A percentile compares a stretch with the other conserved stretches of the same genome.
phyloP scores from a whole-genome alignment of 2,888 invertebrate species.

The Drymonia ruficornis region DNA sequence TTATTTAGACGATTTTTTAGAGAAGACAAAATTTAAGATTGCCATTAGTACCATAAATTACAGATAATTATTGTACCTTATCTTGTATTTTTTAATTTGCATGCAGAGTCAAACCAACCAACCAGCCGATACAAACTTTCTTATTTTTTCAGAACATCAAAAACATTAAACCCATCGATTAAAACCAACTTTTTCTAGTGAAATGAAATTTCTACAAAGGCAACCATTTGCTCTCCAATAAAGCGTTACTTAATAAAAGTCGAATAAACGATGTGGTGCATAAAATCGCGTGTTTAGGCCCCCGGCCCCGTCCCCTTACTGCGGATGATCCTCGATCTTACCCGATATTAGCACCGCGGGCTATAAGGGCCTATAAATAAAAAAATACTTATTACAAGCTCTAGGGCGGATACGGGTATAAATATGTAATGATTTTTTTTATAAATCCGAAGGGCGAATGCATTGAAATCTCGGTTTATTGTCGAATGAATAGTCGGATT shows the following conservation, averaged over 20 bases:
- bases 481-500: slow-evolving; percentile 7
- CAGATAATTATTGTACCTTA: too few species aligned
- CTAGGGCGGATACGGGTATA: slow-evolving; percentile 57
- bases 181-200: too few species aligned
- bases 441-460: slow-evolving; percentile 30
- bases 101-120: too few species aligned
- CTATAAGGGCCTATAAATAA: slow-evolving; percentile 73
- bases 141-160: too few species aligned
- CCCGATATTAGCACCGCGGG: slow-evolving; percentile 80
- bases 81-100: too few species aligned
- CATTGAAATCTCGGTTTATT: slow-evolving; percentile 20
- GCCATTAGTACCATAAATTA: too few species aligned
- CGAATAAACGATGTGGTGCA: slow-evolving; percentile 56
- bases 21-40: too few species aligned
- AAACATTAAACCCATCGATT: too few species aligned
- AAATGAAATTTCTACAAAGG: too few species aligned
- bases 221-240: slow-evolving; percentile 46
- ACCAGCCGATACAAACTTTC: too few species aligned
- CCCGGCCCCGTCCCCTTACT: slow-evolving; percentile 51
- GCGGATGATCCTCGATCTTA: slow-evolving; percentile 73
- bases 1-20: neutral
- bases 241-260: slow-evolving; percentile 65
- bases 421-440: slow-evolving; percentile 64
- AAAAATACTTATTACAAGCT: slow-evolving; percentile 74
- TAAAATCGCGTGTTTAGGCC: slow-evolving; percentile 62